A percentile compares a stretch with the other conserved stretches of the same genome.
Evolutionary conservation across 2,888 invertebrate species (phyloP).

Genomic region (Agriopis aurantiaria): DNA sequence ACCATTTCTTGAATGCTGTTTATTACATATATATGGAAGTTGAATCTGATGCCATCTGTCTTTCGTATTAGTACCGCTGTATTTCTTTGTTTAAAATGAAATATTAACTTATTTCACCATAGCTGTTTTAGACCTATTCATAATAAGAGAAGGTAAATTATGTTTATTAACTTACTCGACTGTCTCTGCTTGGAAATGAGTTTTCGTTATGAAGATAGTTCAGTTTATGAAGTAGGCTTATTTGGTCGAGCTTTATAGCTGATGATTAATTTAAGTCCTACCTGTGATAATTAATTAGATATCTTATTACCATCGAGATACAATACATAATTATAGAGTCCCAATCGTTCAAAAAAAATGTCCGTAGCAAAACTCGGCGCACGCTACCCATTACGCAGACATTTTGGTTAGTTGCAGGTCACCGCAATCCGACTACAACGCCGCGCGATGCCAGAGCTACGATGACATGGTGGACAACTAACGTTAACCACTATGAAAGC

Average conservation of each 20-base stretch:
- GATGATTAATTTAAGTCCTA: neutral
- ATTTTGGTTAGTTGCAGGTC: no score
- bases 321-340: no score
- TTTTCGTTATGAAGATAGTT: slow-evolving; percentile 9
- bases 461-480: no score
- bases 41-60: neutral
- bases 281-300: neutral
- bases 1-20: neutral
- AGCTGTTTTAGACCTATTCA: slow-evolving; percentile 1
- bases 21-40: neutral
- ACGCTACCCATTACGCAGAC: no score
- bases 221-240: neutral
- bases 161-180: slow-evolving; percentile 9
- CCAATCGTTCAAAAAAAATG: no score
- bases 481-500: no score
- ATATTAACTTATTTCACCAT: slow-evolving; percentile 9
- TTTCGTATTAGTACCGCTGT: slow-evolving; percentile 2
- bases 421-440: no score
- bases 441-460: no score
- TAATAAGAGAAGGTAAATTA: slow-evolving; percentile 1
- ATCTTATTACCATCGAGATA: no score
- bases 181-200: slow-evolving; percentile 12
- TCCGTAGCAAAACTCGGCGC: no score
- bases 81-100: slow-evolving; percentile 10
- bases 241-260: neutral